Base-by-base conservation (phyloP, 2,113 vertebrate genomes). In the Xenus cinereus region DNA sequence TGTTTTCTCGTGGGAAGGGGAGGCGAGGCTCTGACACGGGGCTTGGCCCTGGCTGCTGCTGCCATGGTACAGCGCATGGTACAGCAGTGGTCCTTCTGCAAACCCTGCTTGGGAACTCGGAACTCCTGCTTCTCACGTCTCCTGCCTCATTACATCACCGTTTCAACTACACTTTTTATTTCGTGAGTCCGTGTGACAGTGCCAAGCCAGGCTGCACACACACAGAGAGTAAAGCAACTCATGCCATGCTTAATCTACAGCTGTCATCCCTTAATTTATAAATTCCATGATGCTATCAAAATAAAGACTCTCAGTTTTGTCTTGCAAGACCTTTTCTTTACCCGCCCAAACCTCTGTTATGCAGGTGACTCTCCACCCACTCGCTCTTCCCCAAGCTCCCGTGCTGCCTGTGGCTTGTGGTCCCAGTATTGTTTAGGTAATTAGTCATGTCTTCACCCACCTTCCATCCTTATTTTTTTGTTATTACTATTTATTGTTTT, bases 281-380 rank as follows among this genome's bases (percentile, higher is more conserved):
- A 95, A 92, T 95, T 95, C 94, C 82, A 56, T 77, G 90, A 86
- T 96, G 67, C 39, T 97, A 96, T 93, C 93, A 93, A 87, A 95
- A 89, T 85, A 91, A 83, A 90, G 73, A 84, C 84, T 91, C 50
- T 88, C 45, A 22, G 33, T 80, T 96, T 87, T 94, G 68, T 93
- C 89, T 94, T 62, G 91, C 92, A 93, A 91, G 93, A 80, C 39
- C 32, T 78, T 35, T 46, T 79, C 80, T 69, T 81, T 50, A 39
- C 80, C 66, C 2, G 14, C 96, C 94, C 91, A 92, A 33, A 78
- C 71, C 71, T 82, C 78, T 85, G 60, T 82, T 82, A 28, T 87
- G 50, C 74, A 80, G 89, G 54, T 63, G 88, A 74, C 71, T 81
- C 74, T 95, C 87, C 95, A 78, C 97, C 92, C 87, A 91, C 95